Evolutionary conservation across 2,797 vertebrate genomes (phyloP).

Genomic region (Epinephelus malabaricus): DNA sequence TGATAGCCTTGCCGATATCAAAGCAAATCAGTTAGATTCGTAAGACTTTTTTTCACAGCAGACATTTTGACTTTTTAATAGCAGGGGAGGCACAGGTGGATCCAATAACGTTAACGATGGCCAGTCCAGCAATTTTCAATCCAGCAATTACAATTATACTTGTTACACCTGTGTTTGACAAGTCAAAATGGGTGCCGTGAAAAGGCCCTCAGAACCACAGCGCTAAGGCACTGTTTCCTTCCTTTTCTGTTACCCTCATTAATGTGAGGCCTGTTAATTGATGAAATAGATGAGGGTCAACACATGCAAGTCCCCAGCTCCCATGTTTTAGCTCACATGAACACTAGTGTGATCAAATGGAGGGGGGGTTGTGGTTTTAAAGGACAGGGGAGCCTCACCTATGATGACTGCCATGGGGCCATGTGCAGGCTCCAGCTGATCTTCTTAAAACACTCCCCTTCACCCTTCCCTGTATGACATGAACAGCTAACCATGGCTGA

Average conservation of each 20-base stretch:
- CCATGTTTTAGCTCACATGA: constrained; percentile 24
- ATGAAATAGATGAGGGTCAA: constrained; percentile 15
- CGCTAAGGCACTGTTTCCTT: background rate
- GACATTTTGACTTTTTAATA: background rate
- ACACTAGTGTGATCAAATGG: constrained; percentile 20
- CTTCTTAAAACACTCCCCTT: constrained; percentile 14
- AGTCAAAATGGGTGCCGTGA: background rate
- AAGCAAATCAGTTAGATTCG: background rate
- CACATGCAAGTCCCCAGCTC: background rate
- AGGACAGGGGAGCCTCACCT: constrained; percentile 15
- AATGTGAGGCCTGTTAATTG: background rate
- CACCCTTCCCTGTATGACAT: constrained; percentile 7
- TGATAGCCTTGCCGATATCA: background rate
- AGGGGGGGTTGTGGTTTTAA: background rate
- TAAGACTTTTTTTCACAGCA: constrained; percentile 1
- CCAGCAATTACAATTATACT: background rate
- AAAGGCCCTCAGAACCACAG: too few species aligned
- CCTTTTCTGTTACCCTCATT: background rate
- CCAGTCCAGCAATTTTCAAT: background rate
- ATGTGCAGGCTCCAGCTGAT: constrained; percentile 29
- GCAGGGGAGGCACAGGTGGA: background rate
- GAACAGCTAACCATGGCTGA: constrained; percentile 12
- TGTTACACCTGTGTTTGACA: background rate
- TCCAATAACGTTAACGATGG: background rate
- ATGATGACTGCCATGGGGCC: background rate